A percentile compares a stretch with the other conserved stretches of the same genome.
Evolutionary conservation across 2,888 invertebrate genomes (phyloP).

Genomic region (Patella caerulea): DNA sequence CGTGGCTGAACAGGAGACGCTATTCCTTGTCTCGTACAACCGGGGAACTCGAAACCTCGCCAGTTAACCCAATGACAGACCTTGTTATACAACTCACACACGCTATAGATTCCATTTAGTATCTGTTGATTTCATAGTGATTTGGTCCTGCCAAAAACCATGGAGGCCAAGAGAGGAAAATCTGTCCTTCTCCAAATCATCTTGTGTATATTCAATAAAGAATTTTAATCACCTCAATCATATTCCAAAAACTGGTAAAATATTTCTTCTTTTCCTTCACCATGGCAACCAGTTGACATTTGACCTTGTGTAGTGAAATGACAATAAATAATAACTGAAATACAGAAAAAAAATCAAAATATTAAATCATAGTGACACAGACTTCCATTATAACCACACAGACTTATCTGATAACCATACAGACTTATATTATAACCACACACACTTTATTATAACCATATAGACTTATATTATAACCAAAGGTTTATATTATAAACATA

Average conservation of each 20-base stretch:
- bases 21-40: no score
- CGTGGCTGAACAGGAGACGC: no score
- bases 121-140: no score
- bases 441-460: neutral
- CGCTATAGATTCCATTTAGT: no score
- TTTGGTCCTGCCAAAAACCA: no score
- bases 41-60: no score
- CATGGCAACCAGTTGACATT: conserved; percentile 45
- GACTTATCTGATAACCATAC: neutral
- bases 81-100: no score
- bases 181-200: neutral
- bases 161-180: no score
- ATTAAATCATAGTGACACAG: neutral
- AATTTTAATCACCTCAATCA: conserved; percentile 52
- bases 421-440: neutral
- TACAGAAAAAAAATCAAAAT: neutral
- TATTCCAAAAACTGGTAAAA: conserved; percentile 62
- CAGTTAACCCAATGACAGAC: no score
- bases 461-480: no score
- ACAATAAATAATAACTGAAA: conserved; percentile 65
- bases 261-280: conserved; percentile 49
- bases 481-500: no score
- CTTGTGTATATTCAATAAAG: neutral
- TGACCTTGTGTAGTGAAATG: conserved; percentile 55
- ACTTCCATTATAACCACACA: neutral